phyloP scores from a whole-genome alignment of 2,888 invertebrate genomes.

The Polyommatus icarus region DNA sequence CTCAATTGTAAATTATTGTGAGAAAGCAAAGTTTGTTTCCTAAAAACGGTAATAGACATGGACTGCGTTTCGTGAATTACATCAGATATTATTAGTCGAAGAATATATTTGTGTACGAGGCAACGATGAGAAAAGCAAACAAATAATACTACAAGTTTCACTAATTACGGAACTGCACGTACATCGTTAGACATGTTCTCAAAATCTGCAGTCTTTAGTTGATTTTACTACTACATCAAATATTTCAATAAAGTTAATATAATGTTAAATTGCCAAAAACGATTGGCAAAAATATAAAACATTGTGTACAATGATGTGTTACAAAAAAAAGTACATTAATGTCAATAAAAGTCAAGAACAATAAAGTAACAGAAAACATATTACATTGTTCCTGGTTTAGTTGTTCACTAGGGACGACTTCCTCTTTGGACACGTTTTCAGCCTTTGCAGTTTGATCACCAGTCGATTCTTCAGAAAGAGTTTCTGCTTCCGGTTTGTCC shows the following conservation, averaged over 20 bases:
- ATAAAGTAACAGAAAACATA: background rate
- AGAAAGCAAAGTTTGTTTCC: background rate
- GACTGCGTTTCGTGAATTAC: no score
- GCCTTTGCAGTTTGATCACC: background rate
- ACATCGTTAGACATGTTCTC: background rate
- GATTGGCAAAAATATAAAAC: no score
- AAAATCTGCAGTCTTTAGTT: no score
- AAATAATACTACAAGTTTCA: no score
- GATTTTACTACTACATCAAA: no score
- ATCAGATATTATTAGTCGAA: no score
- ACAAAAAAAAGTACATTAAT: no score
- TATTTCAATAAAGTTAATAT: background rate
- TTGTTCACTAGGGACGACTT: background rate
- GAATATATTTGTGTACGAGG: no score
- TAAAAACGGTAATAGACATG: background rate
- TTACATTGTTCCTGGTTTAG: background rate
- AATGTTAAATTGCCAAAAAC: background rate
- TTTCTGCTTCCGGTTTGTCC: background rate
- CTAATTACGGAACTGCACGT: no score
- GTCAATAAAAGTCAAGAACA: background rate
- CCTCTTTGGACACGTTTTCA: background rate
- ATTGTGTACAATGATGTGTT: no score
- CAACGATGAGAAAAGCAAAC: no score
- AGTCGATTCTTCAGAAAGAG: background rate
- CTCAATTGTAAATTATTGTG: background rate